Evolutionary conservation across 2,113 vertebrate genomes (phyloP).

Genomic region (Apeltes quadracus): DNA sequence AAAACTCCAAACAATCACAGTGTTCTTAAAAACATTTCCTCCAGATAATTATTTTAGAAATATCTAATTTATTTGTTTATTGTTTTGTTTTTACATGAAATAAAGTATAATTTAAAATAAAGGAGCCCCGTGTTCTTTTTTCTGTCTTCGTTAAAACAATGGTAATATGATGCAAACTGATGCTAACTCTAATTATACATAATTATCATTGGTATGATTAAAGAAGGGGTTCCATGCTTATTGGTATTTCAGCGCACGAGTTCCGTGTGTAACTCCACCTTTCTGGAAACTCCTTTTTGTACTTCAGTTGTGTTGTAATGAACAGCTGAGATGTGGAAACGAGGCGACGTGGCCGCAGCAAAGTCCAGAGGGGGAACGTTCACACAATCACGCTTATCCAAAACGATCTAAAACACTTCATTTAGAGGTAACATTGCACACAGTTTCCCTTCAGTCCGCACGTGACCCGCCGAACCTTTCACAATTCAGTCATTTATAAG

Average conservation of each 20-base stretch:
- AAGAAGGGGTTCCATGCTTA: not conserved
- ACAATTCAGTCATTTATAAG: not conserved
- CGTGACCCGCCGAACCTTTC: not conserved
- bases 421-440: not conserved
- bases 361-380: not conserved
- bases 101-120: slow-evolving; percentile 85
- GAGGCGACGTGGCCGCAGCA: not conserved
- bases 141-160: not conserved
- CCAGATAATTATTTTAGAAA: slow-evolving; percentile 83
- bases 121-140: slow-evolving; percentile 5
- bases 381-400: not conserved
- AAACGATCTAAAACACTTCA: not conserved
- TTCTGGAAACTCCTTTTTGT: too few species aligned
- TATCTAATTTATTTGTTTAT: slow-evolving; percentile 87
- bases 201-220: not conserved
- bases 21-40: slow-evolving; percentile 69
- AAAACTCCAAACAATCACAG: slow-evolving; percentile 56
- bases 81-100: slow-evolving; percentile 85
- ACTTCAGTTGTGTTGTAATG: not conserved
- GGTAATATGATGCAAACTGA: not conserved
- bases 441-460: not conserved
- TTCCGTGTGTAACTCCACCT: not conserved
- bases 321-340: not conserved
- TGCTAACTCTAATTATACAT: not conserved
- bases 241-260: not conserved